Evolutionary conservation across 2,113 vertebrate species (phyloP).

Genomic region (Natator depressus): DNA sequence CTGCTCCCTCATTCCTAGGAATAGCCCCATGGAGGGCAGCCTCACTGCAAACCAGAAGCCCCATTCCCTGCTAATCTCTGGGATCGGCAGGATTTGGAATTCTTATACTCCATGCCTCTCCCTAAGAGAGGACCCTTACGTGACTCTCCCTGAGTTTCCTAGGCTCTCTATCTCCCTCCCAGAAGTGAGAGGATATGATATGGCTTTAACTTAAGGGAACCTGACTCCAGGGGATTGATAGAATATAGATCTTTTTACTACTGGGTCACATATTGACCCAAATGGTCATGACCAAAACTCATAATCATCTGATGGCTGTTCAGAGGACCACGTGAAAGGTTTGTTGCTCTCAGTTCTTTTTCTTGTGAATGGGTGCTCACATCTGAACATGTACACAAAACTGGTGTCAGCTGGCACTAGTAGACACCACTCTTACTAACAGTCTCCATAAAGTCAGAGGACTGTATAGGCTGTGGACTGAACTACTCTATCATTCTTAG

Average conservation of each 20-base stretch:
- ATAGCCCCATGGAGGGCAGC: background rate
- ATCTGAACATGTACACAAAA: background rate
- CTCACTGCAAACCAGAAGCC: background rate
- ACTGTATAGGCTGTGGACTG: background rate
- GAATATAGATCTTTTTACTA: background rate
- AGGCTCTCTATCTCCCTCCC: background rate
- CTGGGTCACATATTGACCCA: fast-evolving
- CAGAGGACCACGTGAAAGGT: background rate
- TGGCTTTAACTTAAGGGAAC: background rate
- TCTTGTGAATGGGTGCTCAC: background rate
- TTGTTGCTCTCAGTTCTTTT: background rate
- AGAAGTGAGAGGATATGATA: background rate
- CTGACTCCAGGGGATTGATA: background rate
- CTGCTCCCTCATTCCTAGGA: background rate
- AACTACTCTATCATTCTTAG: background rate
- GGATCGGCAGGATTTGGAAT: background rate
- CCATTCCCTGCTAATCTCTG: background rate
- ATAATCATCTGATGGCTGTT: fast-evolving
- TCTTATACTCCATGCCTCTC: background rate
- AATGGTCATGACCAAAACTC: background rate
- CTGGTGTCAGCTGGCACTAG: background rate
- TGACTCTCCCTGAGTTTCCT: background rate
- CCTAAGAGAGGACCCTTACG: background rate
- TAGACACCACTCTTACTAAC: background rate
- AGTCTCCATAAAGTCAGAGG: background rate